These are phyloP conservation scores for Aplochiton taeniatus DNA, from an alignment of 2,797 vertebrate species.

Conservation along the genomic window DNA sequence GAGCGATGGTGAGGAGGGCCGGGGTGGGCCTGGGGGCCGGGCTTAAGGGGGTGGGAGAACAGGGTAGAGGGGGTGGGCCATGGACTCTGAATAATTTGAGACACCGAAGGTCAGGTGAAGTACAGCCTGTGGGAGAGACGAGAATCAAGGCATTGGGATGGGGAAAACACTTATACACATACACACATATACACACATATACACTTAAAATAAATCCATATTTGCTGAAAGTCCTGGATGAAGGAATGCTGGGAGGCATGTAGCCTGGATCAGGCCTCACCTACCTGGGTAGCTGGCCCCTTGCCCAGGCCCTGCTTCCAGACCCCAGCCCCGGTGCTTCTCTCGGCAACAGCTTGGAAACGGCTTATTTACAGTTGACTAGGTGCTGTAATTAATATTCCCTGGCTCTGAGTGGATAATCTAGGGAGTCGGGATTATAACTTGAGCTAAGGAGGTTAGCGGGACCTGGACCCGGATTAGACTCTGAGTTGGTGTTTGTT, in stretches of 20 bases:
- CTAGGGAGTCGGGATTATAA: constrained; percentile 53
- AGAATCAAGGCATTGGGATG: too few relatives aligned
- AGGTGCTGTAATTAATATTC: constrained; percentile 72
- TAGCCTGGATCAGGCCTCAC: background rate
- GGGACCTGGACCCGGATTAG: constrained; percentile 61
- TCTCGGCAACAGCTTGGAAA: constrained; percentile 38
- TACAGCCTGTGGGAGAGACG: too few relatives aligned
- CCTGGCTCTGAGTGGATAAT: constrained; percentile 63
- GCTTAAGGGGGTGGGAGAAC: background rate
- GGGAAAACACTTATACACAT: too few relatives aligned
- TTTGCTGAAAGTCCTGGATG: too few relatives aligned
- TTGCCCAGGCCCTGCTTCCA: constrained; percentile 16
- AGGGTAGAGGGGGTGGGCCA: background rate
- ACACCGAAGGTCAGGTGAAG: too few relatives aligned
- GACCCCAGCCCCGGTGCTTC: background rate
- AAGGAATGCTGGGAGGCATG: too few relatives aligned
- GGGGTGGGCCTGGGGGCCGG: background rate
- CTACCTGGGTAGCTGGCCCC: constrained; percentile 16
- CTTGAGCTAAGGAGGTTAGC: constrained; percentile 67
- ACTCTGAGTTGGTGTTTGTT: constrained; percentile 21
- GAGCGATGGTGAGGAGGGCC: constrained; percentile 80
- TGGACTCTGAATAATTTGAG: too few relatives aligned
- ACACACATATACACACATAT: too few relatives aligned
- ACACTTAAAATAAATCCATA: too few relatives aligned
- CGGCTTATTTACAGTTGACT: constrained; percentile 60